A percentile compares a stretch with the other conserved stretches of the same genome.
Evolutionary conservation across 2,797 vertebrate species (phyloP).

Genomic region (Cercopithecus neglectus): DNA sequence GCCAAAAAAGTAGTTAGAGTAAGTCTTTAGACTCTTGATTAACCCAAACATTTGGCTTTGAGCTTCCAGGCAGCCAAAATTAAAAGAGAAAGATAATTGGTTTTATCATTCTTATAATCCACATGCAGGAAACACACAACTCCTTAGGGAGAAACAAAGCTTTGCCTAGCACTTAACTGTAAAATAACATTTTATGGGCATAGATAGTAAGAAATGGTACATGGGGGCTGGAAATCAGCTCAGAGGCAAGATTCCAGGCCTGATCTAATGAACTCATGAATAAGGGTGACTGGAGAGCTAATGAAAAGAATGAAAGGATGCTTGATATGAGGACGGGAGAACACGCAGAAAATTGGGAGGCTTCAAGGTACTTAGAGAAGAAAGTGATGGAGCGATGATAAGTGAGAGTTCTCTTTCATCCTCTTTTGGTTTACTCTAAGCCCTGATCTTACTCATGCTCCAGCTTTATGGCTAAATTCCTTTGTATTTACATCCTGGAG

Average conservation of each 20-base stretch:
- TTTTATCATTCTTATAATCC: background rate
- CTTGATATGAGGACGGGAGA: background rate
- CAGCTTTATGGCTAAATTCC: background rate
- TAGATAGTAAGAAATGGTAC: background rate
- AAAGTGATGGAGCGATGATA: background rate
- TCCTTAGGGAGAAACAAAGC: background rate
- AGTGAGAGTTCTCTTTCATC: background rate
- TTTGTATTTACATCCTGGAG: background rate
- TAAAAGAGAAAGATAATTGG: background rate
- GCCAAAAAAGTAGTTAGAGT: background rate
- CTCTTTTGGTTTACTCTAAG: background rate
- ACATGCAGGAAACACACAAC: background rate
- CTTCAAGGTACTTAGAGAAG: background rate
- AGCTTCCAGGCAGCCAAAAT: background rate
- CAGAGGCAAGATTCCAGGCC: background rate
- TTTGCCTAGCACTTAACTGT: background rate
- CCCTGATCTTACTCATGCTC: background rate
- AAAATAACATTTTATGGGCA: background rate
- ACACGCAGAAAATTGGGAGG: background rate
- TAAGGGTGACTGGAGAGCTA: background rate
- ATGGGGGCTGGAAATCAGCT: background rate
- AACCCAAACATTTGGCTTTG: background rate
- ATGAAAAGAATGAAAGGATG: background rate
- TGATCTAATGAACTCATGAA: background rate
- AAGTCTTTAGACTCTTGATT: background rate